phyloP scores from a whole-genome alignment of 2,797 vertebrate species.

The Lepus townsendii region DNA sequence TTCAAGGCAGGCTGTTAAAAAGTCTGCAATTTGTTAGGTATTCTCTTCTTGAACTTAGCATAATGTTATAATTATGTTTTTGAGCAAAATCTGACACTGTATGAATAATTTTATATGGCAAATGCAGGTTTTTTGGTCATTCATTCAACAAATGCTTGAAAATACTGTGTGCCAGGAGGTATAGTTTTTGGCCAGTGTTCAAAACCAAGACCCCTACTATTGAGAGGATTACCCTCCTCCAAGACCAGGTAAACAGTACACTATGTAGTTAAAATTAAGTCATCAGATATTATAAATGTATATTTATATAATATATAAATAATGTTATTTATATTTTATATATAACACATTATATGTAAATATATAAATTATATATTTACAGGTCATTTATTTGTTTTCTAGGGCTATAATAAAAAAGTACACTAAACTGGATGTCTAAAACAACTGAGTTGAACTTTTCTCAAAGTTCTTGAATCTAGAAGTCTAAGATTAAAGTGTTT shows the following conservation, averaged over 20 bases:
- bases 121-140: neutral
- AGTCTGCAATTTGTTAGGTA: neutral
- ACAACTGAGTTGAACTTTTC: neutral
- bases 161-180: neutral
- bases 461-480: neutral
- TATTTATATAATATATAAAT: no score
- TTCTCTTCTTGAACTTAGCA: neutral
- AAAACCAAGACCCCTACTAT: neutral
- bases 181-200: neutral
- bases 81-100: neutral
- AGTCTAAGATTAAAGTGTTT: neutral
- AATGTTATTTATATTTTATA: no score
- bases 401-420: neutral
- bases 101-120: neutral
- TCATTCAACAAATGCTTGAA: neutral
- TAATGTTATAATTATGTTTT: neutral
- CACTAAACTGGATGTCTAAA: neutral
- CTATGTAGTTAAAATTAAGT: neutral
- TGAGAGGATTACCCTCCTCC: neutral
- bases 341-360: no score
- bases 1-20: neutral
- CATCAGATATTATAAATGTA: no score
- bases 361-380: neutral
- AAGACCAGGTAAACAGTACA: neutral
- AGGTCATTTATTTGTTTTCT: neutral